Percentiles rank a stretch among this genome's conserved stretches.
These are phyloP conservation scores for Dorcus parallelipipedus DNA, from an alignment of 2,888 invertebrate species.

Conservation along the genomic window DNA sequence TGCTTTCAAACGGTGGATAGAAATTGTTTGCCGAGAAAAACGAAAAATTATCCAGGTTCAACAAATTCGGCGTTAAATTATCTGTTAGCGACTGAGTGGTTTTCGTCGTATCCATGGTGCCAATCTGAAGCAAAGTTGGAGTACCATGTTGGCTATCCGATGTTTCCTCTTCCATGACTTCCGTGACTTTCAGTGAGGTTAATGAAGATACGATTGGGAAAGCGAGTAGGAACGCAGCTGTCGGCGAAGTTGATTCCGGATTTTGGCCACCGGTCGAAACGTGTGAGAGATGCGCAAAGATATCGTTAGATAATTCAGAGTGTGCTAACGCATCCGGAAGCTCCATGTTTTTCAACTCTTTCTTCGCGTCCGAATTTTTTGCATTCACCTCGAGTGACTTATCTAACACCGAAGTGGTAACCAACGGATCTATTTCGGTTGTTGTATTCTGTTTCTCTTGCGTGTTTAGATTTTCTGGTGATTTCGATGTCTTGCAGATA, in stretches of 20 bases:
- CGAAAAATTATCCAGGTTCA: conserved; percentile 45
- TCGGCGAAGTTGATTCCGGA: conserved; percentile 66
- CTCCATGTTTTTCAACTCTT: conserved; percentile 6
- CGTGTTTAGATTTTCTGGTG: too few species aligned
- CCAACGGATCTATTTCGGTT: too few species aligned
- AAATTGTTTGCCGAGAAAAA: conserved; percentile 43
- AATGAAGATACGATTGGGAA: conserved; percentile 68
- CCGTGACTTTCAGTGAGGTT: conserved; percentile 54
- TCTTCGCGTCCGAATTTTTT: background rate
- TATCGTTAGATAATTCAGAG: conserved; percentile 58
- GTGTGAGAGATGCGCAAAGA: conserved; percentile 56
- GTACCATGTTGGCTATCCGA: conserved; percentile 48
- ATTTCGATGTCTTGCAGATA: too few species aligned
- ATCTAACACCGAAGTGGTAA: too few species aligned
- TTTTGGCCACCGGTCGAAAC: conserved; percentile 55
- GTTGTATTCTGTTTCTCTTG: too few species aligned
- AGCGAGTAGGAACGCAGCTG: conserved; percentile 72
- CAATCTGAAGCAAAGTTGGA: conserved; percentile 51
- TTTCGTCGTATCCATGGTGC: conserved; percentile 45
- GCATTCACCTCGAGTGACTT: too few species aligned
- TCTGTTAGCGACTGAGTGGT: conserved; percentile 36
- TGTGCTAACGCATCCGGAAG: conserved; percentile 31
- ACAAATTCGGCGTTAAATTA: conserved; percentile 40
- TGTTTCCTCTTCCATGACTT: conserved; percentile 55
- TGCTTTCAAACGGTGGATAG: conserved; percentile 30